Conservation (phyloP, 2,797 vertebrate genomes). For the Eptatretus atami region DNA sequence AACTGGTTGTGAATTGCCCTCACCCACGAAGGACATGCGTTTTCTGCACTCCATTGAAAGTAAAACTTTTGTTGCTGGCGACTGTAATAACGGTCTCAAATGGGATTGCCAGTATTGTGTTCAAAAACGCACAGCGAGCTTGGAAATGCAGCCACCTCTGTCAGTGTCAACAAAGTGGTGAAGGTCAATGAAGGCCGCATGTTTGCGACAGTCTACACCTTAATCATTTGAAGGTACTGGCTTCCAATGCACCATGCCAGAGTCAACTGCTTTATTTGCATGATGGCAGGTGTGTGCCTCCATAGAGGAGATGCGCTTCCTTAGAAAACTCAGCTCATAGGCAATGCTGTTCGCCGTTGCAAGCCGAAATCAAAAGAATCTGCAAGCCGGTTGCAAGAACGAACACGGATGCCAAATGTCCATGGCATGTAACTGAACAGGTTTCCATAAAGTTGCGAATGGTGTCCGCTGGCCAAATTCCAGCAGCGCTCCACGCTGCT, state of each 20-base stretch:
- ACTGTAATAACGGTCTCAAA: slow-evolving; percentile 37
- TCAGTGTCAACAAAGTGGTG: slow-evolving; percentile 33
- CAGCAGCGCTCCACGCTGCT: slow-evolving; percentile 10
- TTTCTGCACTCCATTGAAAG: slow-evolving; percentile 29
- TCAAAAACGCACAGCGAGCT: slow-evolving; percentile 67
- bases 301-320: slow-evolving; percentile 44
- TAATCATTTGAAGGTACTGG: slow-evolving; percentile 30
- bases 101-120: slow-evolving; percentile 31
- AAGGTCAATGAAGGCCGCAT: slow-evolving; percentile 30
- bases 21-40: slow-evolving; percentile 29
- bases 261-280: slow-evolving; percentile 39
- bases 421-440: slow-evolving; percentile 33
- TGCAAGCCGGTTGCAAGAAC: slow-evolving; percentile 29
- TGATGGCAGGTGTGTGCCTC: slow-evolving; percentile 35
- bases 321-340: slow-evolving; percentile 62
- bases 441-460: slow-evolving; percentile 22
- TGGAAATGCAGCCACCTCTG: slow-evolving; percentile 14
- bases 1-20: slow-evolving; percentile 36
- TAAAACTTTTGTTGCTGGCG: slow-evolving; percentile 17
- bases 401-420: slow-evolving; percentile 40
- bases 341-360: slow-evolving; percentile 23
- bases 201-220: slow-evolving; percentile 45
- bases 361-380: slow-evolving; percentile 43
- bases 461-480: slow-evolving; percentile 20
- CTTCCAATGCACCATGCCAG: slow-evolving; percentile 37